These are phyloP conservation scores for Pseudomyrmex concolor DNA, from an alignment of 1,140 invertebrate genomes.

Conservation along the genomic window DNA sequence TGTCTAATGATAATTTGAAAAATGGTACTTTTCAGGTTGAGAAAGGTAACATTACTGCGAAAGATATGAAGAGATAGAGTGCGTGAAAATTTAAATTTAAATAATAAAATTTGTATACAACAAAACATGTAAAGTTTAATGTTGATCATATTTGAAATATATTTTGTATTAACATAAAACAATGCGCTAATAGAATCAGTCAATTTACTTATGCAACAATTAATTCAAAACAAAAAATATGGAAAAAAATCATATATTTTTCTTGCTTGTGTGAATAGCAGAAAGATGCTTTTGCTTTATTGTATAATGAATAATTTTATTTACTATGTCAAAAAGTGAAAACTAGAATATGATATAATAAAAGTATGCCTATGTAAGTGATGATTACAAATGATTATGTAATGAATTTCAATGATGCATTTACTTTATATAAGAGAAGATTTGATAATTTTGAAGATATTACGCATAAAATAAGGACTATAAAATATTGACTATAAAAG, in stretches of 20 bases:
- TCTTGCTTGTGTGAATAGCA: slow-evolving; percentile 61
- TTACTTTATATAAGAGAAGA: too few species aligned
- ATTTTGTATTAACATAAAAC: slow-evolving; percentile 52
- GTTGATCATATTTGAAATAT: slow-evolving; percentile 13
- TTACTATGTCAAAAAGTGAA: slow-evolving; percentile 67
- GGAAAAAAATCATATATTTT: slow-evolving; percentile 15
- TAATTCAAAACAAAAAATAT: slow-evolving; percentile 9
- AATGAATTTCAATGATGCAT: too few species aligned
- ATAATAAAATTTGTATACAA: slow-evolving; percentile 40
- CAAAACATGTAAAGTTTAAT: slow-evolving; percentile 41
- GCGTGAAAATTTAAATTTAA: slow-evolving; percentile 39
- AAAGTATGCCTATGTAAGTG: too few species aligned
- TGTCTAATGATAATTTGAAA: slow-evolving; percentile 73
- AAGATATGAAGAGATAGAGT: slow-evolving; percentile 65
- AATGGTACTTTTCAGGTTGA: slow-evolving; percentile 76
- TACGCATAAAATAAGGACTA: too few species aligned
- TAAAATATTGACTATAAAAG: too few species aligned
- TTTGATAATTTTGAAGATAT: too few species aligned
- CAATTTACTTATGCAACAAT: slow-evolving; percentile 30
- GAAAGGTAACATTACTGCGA: slow-evolving; percentile 65
- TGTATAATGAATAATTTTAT: slow-evolving; percentile 56
- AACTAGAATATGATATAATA: not conserved
- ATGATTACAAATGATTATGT: too few species aligned
- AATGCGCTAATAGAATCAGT: slow-evolving; percentile 37
- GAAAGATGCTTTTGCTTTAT: too few species aligned